Evolutionary conservation across 2,797 vertebrate species (phyloP), one percentile per base, ranked within the genome.

Genomic region (Myotis pilosus): DNA sequence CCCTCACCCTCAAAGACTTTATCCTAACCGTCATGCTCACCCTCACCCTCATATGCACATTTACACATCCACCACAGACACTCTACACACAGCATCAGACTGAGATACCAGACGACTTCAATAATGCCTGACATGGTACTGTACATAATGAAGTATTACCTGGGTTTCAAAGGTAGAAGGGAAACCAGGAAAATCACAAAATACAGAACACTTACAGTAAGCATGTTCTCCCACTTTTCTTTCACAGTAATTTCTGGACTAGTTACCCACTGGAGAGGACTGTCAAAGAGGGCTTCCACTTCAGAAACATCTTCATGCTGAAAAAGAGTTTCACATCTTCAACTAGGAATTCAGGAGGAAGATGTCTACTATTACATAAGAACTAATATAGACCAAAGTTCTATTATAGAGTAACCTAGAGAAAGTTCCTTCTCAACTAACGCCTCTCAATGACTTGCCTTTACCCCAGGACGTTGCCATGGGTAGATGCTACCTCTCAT

Each of bases 261-360:
- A 62, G 97, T 75, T 15, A 98, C 64, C 79, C 96, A 91, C 92
- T 95, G 97, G 2, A 98, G 83, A 23, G 95, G 92, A 33, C 95
- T 91, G 72, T 97, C 74, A 36, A 98, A 80, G 6, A 98, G 96
- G 20, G 94, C 53, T 20, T 97, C 96, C 87, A 98, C 97, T 92
- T 98, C 97, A 96, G 96, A 98, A 72, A 98, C 98, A 94, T 99
- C 98, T 33, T 92, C 96, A 97, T 98, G 98, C 99, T 99, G 96
- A 47, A 53, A 79, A 92, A 68, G 30, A 89, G 8, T 76, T 85
- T n/a, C 66, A 81, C 33, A 51, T 20, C 60, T 87, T 87, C 86
- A 90, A 81, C 60, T 22, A 90, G 72, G 28, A 93, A 81, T 80
- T 72, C 36, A 72, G n/a, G 68, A 28, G 30, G 92, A 87, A 80